Base-by-base conservation (phyloP, 1,140 invertebrate species). In the Mizuhopecten yessoensis region DNA sequence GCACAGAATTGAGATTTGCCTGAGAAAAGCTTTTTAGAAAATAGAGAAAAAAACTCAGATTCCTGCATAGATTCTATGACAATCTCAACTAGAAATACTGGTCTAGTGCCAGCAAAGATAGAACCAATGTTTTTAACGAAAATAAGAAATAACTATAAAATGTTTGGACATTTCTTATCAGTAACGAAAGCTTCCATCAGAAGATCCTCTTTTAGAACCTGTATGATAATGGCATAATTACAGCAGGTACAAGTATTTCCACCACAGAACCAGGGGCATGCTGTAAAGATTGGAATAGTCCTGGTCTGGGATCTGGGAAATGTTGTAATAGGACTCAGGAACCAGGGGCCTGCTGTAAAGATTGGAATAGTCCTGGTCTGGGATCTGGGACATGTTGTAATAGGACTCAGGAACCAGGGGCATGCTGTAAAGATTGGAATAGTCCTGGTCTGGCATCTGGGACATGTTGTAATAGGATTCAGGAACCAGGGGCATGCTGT, bases 131-230 rank as follows among this genome's bases (percentile, higher is more conserved):
- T 29, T 75, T 75, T 75, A 75, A 29, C 57, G 29, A 75, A 75
- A 75, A 75, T 75, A 75, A 75, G n/a, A 11, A 75, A 75, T 75
- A 75, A 75, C 57, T 75, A n/a, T 29, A 29, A 75, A n/a, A 75
- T 29, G n/a, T 75, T 75, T 75, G 57, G 57, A 75, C 5, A 13
- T 75, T 75, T 75, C 23, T 75, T 75, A 75, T 75, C 57, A 75
- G 57, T 17, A 75, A n/a, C 23, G 57, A n/a, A 75, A 75, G 57
- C 57, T 75, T 23, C 57, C 57, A 75, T 75, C 57, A 29, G 11
- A 75, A n/a, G 23, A 1, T 75, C 57, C 57, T 13, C n/a, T 29
- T 75, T 29, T 75, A 75, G 57, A 75, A 29, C 57, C 2, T 75
- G 5, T 75, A n/a, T 57, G 57, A 29, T 75, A 75, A 75, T 75